Conservation (phyloP, 1,140 invertebrate species). For the Drosophila leontia region DNA sequence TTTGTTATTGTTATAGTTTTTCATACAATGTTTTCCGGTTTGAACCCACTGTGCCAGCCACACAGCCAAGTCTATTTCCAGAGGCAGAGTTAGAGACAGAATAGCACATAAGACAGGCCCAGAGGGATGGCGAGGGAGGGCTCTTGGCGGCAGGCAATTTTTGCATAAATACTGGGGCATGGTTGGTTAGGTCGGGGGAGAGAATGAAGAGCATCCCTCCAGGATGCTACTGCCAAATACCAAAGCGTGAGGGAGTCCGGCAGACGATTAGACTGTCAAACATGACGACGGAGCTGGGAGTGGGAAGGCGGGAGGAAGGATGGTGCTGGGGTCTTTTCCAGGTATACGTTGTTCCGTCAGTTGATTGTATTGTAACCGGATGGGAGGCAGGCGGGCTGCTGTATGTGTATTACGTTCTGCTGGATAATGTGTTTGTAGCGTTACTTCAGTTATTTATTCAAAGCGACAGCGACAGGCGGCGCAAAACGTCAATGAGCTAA, state of each 20-base stretch:
- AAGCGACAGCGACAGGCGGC: conserved; percentile 74
- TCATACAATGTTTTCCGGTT: no score
- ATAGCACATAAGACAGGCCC: conserved; percentile 15
- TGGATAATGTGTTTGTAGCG: conserved; percentile 76
- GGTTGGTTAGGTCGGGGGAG: conserved; percentile 54
- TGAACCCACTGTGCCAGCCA: conserved; percentile 7
- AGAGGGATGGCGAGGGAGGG: background rate
- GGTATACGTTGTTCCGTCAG: conserved; percentile 43
- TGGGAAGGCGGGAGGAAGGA: background rate
- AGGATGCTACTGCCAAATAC: conserved; percentile 41
- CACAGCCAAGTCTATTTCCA: conserved; percentile 65
- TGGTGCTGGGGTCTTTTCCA: conserved; percentile 10
- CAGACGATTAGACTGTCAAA: conserved; percentile 65
- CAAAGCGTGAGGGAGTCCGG: conserved; percentile 32
- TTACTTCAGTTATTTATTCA: conserved; percentile 81
- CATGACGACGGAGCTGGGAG: conserved; percentile 13
- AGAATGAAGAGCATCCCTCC: conserved; percentile 12
- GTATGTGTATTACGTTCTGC: conserved; percentile 27
- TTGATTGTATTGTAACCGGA: conserved; percentile 69
- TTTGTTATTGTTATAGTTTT: no score
- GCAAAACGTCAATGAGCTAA: conserved; percentile 81
- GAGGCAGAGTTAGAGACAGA: conserved; percentile 23
- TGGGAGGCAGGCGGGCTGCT: conserved; percentile 3
- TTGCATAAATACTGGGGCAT: conserved; percentile 66
- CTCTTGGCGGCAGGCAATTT: conserved; percentile 50